phyloP scores from a whole-genome alignment of 1,140 invertebrate species.

The Riptortus pedestris region DNA sequence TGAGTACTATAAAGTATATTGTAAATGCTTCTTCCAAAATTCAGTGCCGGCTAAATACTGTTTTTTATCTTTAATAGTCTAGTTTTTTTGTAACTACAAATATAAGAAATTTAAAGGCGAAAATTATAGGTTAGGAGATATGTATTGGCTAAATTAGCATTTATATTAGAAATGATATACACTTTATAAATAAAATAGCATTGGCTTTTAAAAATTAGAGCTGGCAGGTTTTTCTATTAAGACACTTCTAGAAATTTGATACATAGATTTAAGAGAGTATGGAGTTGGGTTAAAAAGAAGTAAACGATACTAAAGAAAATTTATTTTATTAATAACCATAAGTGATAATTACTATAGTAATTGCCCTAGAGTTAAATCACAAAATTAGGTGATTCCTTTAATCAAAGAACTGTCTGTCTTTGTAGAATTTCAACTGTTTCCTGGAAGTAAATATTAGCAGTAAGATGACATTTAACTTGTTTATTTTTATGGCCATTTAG shows the following conservation, averaged over 20 bases:
- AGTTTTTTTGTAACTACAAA: constrained; percentile 26
- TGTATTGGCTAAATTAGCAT: constrained; percentile 23
- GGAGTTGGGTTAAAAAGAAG: constrained; percentile 8
- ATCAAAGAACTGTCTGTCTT: constrained; percentile 4
- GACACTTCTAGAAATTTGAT: constrained; percentile 11
- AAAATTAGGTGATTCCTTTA: constrained; percentile 4
- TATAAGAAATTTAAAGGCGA: constrained; percentile 19
- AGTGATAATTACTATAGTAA: constrained; percentile 3
- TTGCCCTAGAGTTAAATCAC: not conserved
- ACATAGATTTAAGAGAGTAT: not conserved
- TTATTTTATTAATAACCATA: constrained; percentile 2
- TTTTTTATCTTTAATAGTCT: constrained; percentile 27
- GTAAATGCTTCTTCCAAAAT: constrained; percentile 29
- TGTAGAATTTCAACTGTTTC: too few relatives aligned
- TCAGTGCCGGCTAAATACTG: constrained; percentile 26
- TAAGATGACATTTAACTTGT: not conserved
- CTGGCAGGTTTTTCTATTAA: constrained; percentile 21
- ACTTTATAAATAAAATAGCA: constrained; percentile 6
- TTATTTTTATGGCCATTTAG: not conserved
- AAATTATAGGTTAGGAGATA: constrained; percentile 21
- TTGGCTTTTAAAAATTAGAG: constrained; percentile 24
- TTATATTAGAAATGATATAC: constrained; percentile 24
- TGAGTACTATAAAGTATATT: constrained; percentile 14
- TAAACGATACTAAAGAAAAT: constrained; percentile 10
- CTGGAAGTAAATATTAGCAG: not conserved